These are phyloP conservation scores for Vultur gryphus DNA, from an alignment of 2,797 vertebrate species.

Conservation along the genomic window DNA sequence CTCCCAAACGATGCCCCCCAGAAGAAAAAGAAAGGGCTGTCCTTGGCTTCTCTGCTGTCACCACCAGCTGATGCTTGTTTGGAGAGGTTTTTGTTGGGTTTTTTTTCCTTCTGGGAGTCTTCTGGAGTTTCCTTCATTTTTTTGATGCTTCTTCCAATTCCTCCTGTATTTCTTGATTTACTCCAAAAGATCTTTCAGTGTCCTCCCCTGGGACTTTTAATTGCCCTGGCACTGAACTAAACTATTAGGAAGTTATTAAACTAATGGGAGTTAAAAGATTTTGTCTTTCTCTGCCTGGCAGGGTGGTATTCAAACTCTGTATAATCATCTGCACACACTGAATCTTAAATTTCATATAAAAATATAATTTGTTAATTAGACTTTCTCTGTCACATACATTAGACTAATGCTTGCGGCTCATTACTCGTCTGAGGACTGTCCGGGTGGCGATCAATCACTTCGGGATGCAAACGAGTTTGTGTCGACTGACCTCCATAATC, in stretches of 20 bases:
- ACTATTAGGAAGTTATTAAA: neutral
- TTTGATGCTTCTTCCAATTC: neutral
- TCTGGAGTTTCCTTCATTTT: neutral
- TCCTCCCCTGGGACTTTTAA: neutral
- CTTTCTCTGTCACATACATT: neutral
- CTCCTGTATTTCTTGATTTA: neutral
- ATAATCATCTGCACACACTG: neutral
- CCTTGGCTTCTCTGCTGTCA: neutral
- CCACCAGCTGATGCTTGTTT: neutral
- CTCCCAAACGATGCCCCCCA: neutral
- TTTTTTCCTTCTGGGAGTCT: neutral
- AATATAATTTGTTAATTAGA: neutral
- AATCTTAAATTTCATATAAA: constrained; percentile 1
- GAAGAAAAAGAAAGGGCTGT: neutral
- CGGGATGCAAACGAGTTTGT: neutral
- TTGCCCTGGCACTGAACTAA: neutral
- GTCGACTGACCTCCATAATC: neutral
- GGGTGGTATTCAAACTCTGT: neutral
- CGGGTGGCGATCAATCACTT: neutral
- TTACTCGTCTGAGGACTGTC: neutral
- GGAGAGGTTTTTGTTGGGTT: neutral
- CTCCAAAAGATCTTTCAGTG: neutral
- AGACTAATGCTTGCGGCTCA: neutral
- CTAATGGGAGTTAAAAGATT: neutral
- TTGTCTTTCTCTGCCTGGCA: neutral